phyloP scores from a whole-genome alignment of 92 coral and sea anemone genomes.

The Ricordea florida region DNA sequence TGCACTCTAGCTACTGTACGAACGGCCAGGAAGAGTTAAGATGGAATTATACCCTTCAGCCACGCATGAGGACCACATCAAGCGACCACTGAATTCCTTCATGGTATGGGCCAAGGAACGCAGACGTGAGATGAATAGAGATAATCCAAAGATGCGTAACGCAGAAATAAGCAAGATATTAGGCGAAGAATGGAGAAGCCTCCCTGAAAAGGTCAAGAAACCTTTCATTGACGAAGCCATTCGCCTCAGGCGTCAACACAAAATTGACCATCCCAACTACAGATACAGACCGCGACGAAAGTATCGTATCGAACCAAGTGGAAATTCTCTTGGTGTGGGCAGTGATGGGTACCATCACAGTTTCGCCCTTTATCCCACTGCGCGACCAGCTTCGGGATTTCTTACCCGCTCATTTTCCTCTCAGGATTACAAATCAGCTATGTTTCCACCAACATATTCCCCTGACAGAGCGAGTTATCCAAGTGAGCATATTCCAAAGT shows the following conservation, averaged over 20 bases:
- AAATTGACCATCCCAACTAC: constrained; percentile 85
- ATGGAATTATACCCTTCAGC: constrained; percentile 15
- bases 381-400: constrained; percentile 18
- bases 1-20: neutral
- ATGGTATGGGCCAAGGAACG: constrained; percentile 94
- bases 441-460: constrained; percentile 14
- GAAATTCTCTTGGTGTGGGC: neutral
- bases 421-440: constrained; percentile 24
- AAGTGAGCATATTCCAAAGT: constrained; percentile 18
- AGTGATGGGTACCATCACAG: constrained; percentile 5
- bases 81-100: constrained; percentile 87
- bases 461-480: constrained; percentile 4
- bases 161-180: constrained; percentile 90
- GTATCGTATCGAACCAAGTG: constrained; percentile 47
- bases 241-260: constrained; percentile 81
- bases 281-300: constrained; percentile 88
- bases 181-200: constrained; percentile 87
- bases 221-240: constrained; percentile 87
- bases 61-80: constrained; percentile 68
- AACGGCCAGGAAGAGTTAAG: constrained; percentile 5
- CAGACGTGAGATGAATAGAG: constrained; percentile 76
- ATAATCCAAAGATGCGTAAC: constrained; percentile 93
- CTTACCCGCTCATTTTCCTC: constrained; percentile 17
- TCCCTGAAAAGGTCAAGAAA: constrained; percentile 75
- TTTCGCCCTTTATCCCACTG: constrained; percentile 28